These are phyloP conservation scores for Pristionchus exspectatus DNA, from an alignment of 2,888 invertebrate species.

Conservation along the genomic window DNA sequence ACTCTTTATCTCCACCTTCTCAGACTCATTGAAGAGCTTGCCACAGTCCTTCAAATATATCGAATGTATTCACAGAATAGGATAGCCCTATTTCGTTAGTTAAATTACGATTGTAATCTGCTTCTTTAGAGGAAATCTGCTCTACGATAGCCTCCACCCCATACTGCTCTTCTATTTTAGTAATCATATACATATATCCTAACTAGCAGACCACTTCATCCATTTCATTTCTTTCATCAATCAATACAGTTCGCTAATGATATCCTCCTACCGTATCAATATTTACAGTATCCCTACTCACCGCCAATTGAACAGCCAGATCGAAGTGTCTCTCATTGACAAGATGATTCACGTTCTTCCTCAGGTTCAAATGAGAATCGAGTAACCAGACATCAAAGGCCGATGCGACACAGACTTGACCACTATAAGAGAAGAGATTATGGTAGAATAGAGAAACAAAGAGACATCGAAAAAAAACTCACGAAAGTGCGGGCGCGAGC, in stretches of 20 bases:
- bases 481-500: conserved; percentile 55
- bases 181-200: background rate
- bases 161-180: too few species aligned
- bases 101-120: background rate
- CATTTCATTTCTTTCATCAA: too few species aligned
- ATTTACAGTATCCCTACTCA: conserved; percentile 57
- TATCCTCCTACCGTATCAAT: background rate
- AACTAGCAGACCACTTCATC: background rate
- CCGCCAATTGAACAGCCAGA: conserved; percentile 84
- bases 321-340: conserved; percentile 94
- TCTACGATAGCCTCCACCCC: too few species aligned
- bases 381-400: conserved; percentile 86
- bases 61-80: background rate
- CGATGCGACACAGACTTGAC: conserved; percentile 67
- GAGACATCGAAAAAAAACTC: background rate
- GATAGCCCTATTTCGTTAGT: background rate
- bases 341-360: conserved; percentile 89
- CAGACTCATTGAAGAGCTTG: conserved; percentile 65
- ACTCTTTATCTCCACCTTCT: conserved; percentile 86
- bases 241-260: too few species aligned
- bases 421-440: conserved; percentile 59
- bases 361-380: conserved; percentile 86
- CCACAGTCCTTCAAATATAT: conserved; percentile 61
- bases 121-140: too few species aligned
- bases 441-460: too few species aligned